Evolutionary conservation across 1,140 invertebrate species (phyloP).

Genomic region (Lithobius niger): DNA sequence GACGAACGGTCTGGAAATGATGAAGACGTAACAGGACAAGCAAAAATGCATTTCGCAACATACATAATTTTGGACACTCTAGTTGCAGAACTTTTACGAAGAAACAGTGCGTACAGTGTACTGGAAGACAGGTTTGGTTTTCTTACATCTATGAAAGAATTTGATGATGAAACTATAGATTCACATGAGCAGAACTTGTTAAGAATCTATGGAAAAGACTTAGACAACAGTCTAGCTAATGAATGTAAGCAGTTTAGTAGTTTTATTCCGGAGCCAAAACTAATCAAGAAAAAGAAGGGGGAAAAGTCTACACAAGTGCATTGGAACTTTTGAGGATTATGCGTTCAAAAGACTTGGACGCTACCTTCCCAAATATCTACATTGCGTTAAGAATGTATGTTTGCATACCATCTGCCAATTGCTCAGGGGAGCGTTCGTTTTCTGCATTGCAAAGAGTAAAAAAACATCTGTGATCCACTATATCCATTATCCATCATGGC

Average conservation of each 20-base stretch:
- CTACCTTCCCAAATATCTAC: not conserved
- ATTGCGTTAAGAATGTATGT: not conserved
- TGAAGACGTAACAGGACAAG: not conserved
- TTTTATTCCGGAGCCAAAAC: not conserved
- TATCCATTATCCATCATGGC: too few relatives aligned
- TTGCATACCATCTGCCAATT: not conserved
- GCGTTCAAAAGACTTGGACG: not conserved
- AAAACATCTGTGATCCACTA: not conserved
- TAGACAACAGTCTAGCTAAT: not conserved
- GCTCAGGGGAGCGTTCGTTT: slow-evolving; percentile 1
- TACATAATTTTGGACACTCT: not conserved
- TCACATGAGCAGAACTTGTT: not conserved
- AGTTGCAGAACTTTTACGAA: not conserved
- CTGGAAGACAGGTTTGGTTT: not conserved
- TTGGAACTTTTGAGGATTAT: not conserved
- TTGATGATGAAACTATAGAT: not conserved
- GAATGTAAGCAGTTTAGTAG: not conserved
- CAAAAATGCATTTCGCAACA: not conserved
- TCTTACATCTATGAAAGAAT: not conserved
- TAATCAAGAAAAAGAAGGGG: not conserved
- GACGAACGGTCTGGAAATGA: not conserved
- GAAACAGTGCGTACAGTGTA: not conserved
- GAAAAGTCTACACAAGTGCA: too few relatives aligned
- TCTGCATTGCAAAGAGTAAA: not conserved
- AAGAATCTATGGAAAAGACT: not conserved